These are phyloP conservation scores for Cerceris ruficornis DNA, from an alignment of 2,888 invertebrate species.

Conservation along the genomic window DNA sequence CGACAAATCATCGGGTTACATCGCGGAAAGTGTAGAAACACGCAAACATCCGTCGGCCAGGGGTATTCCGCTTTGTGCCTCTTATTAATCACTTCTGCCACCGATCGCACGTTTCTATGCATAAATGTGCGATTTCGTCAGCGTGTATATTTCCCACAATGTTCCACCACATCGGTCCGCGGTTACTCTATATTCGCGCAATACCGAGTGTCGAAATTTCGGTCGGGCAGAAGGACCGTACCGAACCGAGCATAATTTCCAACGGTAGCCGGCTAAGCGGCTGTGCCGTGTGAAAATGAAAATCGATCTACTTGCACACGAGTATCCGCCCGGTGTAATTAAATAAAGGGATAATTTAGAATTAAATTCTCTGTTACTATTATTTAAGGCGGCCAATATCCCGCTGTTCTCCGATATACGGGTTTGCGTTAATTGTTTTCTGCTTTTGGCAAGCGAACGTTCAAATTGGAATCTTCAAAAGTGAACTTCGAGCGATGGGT, in stretches of 20 bases:
- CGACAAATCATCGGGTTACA: conserved; percentile 31
- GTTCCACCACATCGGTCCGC: conserved; percentile 48
- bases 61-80: conserved; percentile 42
- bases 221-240: conserved; percentile 6
- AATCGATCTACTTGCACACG: too few species aligned
- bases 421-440: too few species aligned
- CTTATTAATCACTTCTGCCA: conserved; percentile 52
- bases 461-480: too few species aligned
- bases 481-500: too few species aligned
- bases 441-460: too few species aligned
- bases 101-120: conserved; percentile 38
- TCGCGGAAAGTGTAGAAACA: conserved; percentile 13
- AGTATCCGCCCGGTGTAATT: not conserved
- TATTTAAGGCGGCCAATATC: not conserved
- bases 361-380: not conserved
- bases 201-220: conserved; percentile 33
- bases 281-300: not conserved
- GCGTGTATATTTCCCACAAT: conserved; percentile 51
- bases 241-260: conserved; percentile 10
- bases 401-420: too few species aligned
- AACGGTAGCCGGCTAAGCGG: not conserved
- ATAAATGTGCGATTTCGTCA: conserved; percentile 50
- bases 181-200: conserved; percentile 48
- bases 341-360: not conserved
- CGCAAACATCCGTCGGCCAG: not conserved